Conservation (phyloP, 2,113 vertebrate species). For the cattle (Bos taurus) region ARS-UCD2.0 NC_037329.1:18789001-18789500, state of each 20-base stretch:
- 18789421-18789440: slow-evolving; percentile 84
- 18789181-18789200: background rate
- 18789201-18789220: background rate
- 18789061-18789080: background rate
- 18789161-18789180: background rate
- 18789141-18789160: slow-evolving; percentile 22
- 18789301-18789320: background rate
- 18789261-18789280: background rate
- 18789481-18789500: slow-evolving; percentile 83
- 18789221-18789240: background rate
- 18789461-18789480: slow-evolving; percentile 83
- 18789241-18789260: background rate
- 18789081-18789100: background rate
- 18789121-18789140: slow-evolving; percentile 7
- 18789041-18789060: background rate
- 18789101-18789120: background rate
- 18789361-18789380: slow-evolving; percentile 82
- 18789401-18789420: slow-evolving; percentile 87
- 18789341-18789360: slow-evolving; percentile 27
- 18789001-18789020: background rate
- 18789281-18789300: background rate
- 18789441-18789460: slow-evolving; percentile 88
- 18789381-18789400: slow-evolving; percentile 86
- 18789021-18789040: background rate
- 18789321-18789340: slow-evolving; percentile 24